Conservation (phyloP, 2,113 vertebrate species). For the Lagopus muta region DNA sequence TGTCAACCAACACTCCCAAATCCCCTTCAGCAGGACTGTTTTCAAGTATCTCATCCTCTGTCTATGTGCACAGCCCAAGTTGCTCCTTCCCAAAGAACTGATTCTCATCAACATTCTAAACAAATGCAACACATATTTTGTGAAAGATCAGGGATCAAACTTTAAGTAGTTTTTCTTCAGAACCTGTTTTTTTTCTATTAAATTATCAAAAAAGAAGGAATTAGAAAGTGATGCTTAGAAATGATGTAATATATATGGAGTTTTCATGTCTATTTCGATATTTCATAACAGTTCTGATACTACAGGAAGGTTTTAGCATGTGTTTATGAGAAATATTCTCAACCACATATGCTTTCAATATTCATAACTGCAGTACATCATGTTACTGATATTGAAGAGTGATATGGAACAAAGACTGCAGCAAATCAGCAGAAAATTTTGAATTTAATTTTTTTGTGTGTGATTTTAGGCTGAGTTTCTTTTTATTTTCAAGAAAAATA, state of each 20-base stretch:
- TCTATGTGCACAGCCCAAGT: no score
- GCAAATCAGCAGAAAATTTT: neutral
- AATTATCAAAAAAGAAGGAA: neutral
- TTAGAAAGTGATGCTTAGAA: neutral
- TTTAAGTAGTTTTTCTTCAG: neutral
- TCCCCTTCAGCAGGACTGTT: no score
- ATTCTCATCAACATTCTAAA: neutral
- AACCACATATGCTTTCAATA: neutral
- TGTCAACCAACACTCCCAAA: no score
- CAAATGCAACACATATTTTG: neutral
- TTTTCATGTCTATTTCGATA: neutral
- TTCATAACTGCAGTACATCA: neutral
- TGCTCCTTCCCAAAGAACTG: neutral
- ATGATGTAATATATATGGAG: neutral
- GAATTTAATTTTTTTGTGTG: neutral
- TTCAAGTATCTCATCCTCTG: no score
- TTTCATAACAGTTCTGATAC: neutral
- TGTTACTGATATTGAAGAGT: neutral
- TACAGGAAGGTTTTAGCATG: neutral
- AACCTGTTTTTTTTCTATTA: neutral
- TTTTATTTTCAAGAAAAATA: neutral
- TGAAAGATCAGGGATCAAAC: neutral
- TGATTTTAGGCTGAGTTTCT: neutral
- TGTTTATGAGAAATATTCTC: neutral
- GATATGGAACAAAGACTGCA: neutral